Evolutionary conservation across 2,797 vertebrate genomes (phyloP), one percentile per base, ranked within the genome.

Genomic region (Myotis pilosus): DNA sequence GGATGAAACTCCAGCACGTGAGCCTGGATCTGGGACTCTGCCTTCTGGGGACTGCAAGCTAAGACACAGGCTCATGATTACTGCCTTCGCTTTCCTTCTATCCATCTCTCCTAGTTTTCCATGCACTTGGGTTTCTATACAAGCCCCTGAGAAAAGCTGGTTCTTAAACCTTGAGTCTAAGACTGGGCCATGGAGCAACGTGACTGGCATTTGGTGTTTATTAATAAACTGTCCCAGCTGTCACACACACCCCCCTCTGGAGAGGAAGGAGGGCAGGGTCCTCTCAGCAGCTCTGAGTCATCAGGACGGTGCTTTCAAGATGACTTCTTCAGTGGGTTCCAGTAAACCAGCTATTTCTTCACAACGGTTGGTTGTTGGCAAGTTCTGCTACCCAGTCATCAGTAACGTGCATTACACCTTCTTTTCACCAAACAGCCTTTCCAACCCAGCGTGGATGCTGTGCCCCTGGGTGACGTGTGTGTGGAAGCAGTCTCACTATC

Each of bases 221-320:
- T 33, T 68, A 57, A 69, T 23, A 38, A 69, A 38, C 1, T 0
- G 36, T 30, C 80, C 12, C 33, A 49, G 55, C 38, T 55, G 53
- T 68, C 28, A 12, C 0, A 19, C 0, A 19, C 3, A 2, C 12
- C 25, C 28, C 12, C 8, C 51, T 64, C 28, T 44, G 71, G 6
- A 55, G 6, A 12, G 62, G 38, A 38, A 62, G 66, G 30, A 36
- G 0, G 55, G 49, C 74, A 68, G 69, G 91, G 49, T 20, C 71
- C 69, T 19, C 5, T 69, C 10, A 69, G 57, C 68, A 5, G 5
- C 1, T 15, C 4, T 0, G 0, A 8, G n/a, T 47, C 13, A 38
- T 10, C 74, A 68, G 68, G 3, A 22, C 2, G 22, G 57, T 28
- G 33, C 22, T 91, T 33, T 90, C 72, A 41, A 44, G 25, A 33